Evolutionary conservation across 2,888 invertebrate genomes (phyloP).

Genomic region (Paralinhomoeus sp.): DNA sequence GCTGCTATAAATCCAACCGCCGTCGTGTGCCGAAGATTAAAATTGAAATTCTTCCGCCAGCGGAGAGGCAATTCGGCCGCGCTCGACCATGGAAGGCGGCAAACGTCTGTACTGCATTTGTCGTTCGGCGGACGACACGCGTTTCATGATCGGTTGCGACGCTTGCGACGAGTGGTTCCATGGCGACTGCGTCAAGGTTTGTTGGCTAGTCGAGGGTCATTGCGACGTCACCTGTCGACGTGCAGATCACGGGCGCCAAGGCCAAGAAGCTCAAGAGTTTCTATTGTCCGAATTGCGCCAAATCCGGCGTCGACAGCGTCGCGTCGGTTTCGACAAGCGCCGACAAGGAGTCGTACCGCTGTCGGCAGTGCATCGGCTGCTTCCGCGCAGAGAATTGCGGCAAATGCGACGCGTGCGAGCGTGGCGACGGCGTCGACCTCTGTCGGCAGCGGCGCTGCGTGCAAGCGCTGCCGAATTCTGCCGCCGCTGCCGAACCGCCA

Average conservation of each 20-base stretch:
- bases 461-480: neutral
- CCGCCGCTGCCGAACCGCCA: neutral
- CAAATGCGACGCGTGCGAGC: constrained; percentile 38
- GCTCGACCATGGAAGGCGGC: no score
- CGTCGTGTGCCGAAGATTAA: no score
- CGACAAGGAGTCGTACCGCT: no score
- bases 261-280: no score
- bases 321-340: neutral
- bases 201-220: no score
- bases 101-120: constrained; percentile 78
- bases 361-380: constrained; percentile 54
- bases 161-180: constrained; percentile 98
- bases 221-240: no score
- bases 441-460: neutral
- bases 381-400: constrained; percentile 45
- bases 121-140: constrained; percentile 66
- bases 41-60: no score
- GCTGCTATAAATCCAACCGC: no score
- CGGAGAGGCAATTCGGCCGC: no score
- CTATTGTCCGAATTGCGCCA: neutral
- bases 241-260: no score
- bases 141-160: constrained; percentile 90
- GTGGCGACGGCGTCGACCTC: neutral
- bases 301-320: neutral
- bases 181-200: constrained; percentile 92